Evolutionary conservation across 1,140 invertebrate species (phyloP).

Genomic region (Drosophila willistoni): DNA sequence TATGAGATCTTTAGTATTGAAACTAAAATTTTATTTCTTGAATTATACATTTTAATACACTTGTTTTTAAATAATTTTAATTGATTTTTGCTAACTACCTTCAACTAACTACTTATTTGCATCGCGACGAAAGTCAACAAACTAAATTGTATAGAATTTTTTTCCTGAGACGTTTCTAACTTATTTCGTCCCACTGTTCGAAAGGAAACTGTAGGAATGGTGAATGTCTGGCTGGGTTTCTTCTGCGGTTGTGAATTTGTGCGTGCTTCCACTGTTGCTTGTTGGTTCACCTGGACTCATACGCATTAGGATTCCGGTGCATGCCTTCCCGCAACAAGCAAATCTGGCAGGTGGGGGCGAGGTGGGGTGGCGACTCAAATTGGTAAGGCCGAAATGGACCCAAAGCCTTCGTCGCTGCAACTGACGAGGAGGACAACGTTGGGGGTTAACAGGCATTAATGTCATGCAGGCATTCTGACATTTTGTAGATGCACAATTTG

Average conservation of each 20-base stretch:
- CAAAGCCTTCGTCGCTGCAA: slow-evolving; percentile 58
- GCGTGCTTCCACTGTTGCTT: slow-evolving; percentile 59
- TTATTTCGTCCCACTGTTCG: slow-evolving; percentile 29
- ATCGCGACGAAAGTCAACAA: no score
- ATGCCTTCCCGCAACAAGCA: slow-evolving; percentile 22
- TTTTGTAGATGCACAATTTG: slow-evolving; percentile 59
- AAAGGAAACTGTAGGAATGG: slow-evolving; percentile 1
- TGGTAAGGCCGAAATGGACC: slow-evolving; percentile 41
- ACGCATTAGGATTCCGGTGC: slow-evolving; percentile 74
- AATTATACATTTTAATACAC: no score
- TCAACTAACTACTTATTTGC: no score
- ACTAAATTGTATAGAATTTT: no score
- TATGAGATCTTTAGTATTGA: no score
- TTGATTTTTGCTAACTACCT: no score
- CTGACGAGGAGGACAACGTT: slow-evolving; percentile 52
- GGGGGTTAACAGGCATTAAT: slow-evolving; percentile 80
- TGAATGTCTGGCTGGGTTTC: slow-evolving; percentile 44
- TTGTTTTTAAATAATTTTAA: no score
- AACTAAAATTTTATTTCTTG: no score
- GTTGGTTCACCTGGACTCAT: slow-evolving; percentile 9
- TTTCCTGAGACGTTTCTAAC: no score
- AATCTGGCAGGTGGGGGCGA: background rate
- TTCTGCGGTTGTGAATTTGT: slow-evolving; percentile 73
- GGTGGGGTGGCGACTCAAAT: slow-evolving; percentile 8
- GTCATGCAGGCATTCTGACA: slow-evolving; percentile 62